These are phyloP conservation scores for Andrena cerasifolii DNA, from an alignment of 1,140 invertebrate species.

Conservation along the genomic window DNA sequence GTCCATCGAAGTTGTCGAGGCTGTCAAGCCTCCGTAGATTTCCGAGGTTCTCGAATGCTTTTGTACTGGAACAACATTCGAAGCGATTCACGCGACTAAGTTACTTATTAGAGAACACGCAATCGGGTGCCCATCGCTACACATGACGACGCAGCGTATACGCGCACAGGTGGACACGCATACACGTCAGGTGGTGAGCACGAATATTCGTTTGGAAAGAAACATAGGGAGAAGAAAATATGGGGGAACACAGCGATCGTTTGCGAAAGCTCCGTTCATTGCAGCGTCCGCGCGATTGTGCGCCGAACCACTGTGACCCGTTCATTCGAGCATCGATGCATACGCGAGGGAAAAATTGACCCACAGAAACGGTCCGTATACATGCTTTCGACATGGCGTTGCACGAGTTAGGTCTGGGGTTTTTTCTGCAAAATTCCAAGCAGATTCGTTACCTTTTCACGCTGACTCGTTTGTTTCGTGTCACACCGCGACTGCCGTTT, in stretches of 20 bases:
- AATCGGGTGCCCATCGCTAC: conserved; percentile 8
- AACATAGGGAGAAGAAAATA: conserved; percentile 34
- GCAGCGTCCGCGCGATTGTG: not conserved
- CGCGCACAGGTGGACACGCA: conserved; percentile 39
- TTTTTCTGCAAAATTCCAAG: not conserved
- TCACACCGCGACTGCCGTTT: not conserved
- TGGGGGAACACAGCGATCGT: conserved; percentile 19
- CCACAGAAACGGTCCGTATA: not conserved
- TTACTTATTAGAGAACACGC: not conserved
- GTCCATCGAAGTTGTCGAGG: not conserved
- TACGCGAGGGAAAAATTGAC: not conserved
- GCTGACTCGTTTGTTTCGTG: not conserved
- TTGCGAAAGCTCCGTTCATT: conserved; percentile 24
- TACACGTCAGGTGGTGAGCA: conserved; percentile 53
- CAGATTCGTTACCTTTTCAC: too few relatives aligned
- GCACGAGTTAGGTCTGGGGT: too few relatives aligned
- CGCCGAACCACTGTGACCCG: not conserved
- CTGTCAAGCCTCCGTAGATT: too few relatives aligned
- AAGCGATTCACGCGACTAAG: not conserved
- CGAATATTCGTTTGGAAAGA: conserved; percentile 35
- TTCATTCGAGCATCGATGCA: conserved; percentile 4
- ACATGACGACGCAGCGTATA: conserved; percentile 14
- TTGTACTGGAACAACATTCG: not conserved
- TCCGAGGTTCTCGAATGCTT: not conserved
- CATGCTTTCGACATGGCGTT: too few relatives aligned